A percentile compares a stretch with the other conserved stretches of the same genome.
phyloP scores from a whole-genome alignment of 2,888 invertebrate genomes.

The Tipula vernalis region DNA sequence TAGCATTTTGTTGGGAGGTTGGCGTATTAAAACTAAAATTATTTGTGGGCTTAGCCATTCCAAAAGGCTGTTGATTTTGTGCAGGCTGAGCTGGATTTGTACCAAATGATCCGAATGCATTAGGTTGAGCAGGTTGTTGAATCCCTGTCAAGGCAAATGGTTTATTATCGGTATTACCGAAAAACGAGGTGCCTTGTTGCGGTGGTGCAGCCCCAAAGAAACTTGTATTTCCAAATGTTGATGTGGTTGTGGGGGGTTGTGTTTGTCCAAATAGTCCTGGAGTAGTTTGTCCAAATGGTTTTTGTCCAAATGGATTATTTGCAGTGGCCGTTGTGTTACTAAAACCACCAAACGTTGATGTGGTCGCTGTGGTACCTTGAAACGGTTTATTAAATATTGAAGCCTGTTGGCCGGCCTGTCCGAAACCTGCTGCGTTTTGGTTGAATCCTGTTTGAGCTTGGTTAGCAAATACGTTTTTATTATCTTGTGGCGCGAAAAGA shows the following conservation, averaged over 20 bases:
- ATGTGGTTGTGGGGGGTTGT: slow-evolving; percentile 14
- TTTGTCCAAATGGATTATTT: slow-evolving; percentile 16
- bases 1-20: slow-evolving; percentile 17
- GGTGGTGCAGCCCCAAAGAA: slow-evolving; percentile 43
- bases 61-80: slow-evolving; percentile 32
- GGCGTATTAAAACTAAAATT: background rate
- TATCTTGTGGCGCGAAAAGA: slow-evolving; percentile 45
- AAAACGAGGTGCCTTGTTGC: slow-evolving; percentile 27
- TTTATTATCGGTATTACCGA: slow-evolving; percentile 29
- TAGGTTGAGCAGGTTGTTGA: slow-evolving; percentile 21
- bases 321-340: slow-evolving; percentile 22
- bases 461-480: slow-evolving; percentile 41
- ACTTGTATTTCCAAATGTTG: slow-evolving; percentile 39
- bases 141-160: background rate
- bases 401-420: slow-evolving; percentile 42
- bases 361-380: slow-evolving; percentile 37
- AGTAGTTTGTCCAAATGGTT: slow-evolving; percentile 30
- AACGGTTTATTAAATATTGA: slow-evolving; percentile 55
- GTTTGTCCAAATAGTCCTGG: slow-evolving; percentile 5
- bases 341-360: slow-evolving; percentile 24
- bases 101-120: slow-evolving; percentile 25
- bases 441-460: slow-evolving; percentile 36
- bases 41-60: slow-evolving; percentile 29
- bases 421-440: slow-evolving; percentile 35
- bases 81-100: slow-evolving; percentile 30